A percentile compares a stretch with the other conserved stretches of the same genome.
Conservation (phyloP, 2,888 invertebrate species). For the Alsophila aescularia region DNA sequence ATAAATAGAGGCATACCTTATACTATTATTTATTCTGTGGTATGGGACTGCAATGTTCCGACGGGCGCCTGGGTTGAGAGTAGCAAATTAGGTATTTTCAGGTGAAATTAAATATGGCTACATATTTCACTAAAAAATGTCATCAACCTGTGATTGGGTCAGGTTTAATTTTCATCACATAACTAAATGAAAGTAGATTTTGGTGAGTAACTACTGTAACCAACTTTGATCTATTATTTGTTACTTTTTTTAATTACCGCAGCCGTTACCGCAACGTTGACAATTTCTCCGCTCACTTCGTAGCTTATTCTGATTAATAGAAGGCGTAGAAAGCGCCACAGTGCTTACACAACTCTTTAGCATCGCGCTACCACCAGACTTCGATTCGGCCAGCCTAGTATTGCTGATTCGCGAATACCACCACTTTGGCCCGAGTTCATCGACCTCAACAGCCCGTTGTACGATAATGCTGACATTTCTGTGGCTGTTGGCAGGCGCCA, state of each 20-base stretch:
- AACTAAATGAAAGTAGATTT: background rate
- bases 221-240: slow-evolving; percentile 54
- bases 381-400: slow-evolving; percentile 52
- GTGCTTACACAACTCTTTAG: slow-evolving; percentile 74
- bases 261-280: slow-evolving; percentile 63
- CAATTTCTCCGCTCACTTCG: slow-evolving; percentile 79
- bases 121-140: no score
- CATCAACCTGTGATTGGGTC: no score
- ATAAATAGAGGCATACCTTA: no score
- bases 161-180: background rate
- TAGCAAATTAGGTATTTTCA: no score
- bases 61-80: no score
- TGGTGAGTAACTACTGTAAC: slow-evolving; percentile 9
- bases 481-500: slow-evolving; percentile 46
- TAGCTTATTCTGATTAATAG: slow-evolving; percentile 71
- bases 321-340: slow-evolving; percentile 74
- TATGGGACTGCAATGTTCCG: no score
- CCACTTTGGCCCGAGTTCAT: slow-evolving; percentile 59
- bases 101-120: no score
- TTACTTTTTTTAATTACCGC: slow-evolving; percentile 56
- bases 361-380: slow-evolving; percentile 56
- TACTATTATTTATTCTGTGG: no score
- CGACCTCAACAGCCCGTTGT: slow-evolving; percentile 61
- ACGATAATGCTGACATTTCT: slow-evolving; percentile 53
- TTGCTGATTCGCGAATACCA: slow-evolving; percentile 61